Percentiles rank a stretch among this genome's conserved stretches.
phyloP scores from a whole-genome alignment of 2,113 vertebrate genomes.

The Bubalus kerabau region DNA sequence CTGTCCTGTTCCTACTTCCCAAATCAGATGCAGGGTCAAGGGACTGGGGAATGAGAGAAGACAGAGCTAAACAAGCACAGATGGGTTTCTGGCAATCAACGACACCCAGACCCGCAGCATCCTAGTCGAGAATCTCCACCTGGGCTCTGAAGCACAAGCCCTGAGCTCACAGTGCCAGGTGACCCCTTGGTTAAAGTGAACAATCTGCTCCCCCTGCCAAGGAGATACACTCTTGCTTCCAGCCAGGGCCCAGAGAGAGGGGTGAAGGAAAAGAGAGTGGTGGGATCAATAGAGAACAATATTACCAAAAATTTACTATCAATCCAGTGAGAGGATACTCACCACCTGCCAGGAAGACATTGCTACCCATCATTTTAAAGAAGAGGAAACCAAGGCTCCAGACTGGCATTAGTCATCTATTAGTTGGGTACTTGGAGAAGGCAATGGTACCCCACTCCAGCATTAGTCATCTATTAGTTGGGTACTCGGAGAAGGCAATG shows the following conservation, averaged over 20 bases:
- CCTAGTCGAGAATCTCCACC: neutral
- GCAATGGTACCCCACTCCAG: too few relatives aligned
- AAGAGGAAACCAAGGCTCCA: neutral
- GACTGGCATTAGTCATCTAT: neutral
- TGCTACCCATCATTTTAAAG: neutral
- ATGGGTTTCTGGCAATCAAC: rapidly evolving
- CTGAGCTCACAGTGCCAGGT: neutral
- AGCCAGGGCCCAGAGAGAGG: neutral
- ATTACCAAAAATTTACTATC: neutral
- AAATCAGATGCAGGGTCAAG: neutral
- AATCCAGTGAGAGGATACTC: neutral
- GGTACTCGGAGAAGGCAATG: too few relatives aligned
- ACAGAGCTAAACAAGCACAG: neutral
- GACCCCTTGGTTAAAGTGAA: neutral
- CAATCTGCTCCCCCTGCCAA: rapidly evolving
- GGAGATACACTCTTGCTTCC: neutral
- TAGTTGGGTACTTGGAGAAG: too few relatives aligned
- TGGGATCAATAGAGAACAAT: neutral
- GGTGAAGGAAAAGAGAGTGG: rapidly evolving
- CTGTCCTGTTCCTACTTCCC: neutral
- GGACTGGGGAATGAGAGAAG: neutral
- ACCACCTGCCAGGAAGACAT: neutral
- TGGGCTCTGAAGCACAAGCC: neutral
- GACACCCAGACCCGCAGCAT: neutral
- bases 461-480: neutral